Conservation (phyloP, 2,797 vertebrate genomes). For the Macropodus opercularis region DNA sequence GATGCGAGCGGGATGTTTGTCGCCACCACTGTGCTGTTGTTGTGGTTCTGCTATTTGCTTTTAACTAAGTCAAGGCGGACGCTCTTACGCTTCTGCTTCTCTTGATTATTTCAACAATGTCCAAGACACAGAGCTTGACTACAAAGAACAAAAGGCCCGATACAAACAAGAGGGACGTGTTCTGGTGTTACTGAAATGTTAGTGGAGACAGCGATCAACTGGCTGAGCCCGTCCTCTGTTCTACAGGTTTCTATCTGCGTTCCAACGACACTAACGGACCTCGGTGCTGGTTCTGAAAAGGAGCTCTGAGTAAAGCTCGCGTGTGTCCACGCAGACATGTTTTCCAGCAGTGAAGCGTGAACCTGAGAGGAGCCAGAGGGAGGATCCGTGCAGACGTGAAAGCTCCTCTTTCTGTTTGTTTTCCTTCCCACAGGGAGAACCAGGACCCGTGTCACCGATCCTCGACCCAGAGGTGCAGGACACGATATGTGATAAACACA, state of each 20-base stretch:
- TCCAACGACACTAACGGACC: too few species aligned
- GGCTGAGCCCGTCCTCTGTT: too few species aligned
- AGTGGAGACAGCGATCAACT: too few species aligned
- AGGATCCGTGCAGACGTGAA: not conserved
- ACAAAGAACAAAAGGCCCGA: too few species aligned
- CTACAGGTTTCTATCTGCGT: too few species aligned
- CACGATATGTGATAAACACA: not conserved
- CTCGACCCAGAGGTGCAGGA: too few species aligned
- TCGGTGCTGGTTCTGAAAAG: too few species aligned
- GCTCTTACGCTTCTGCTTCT: conserved; percentile 48
- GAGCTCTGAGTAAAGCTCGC: too few species aligned
- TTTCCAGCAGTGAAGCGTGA: not conserved
- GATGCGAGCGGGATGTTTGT: conserved; percentile 82
- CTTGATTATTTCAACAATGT: conserved; percentile 45
- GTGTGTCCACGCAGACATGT: not conserved
- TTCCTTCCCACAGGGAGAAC: not conserved
- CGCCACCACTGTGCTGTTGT: conserved; percentile 79
- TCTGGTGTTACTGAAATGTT: too few species aligned
- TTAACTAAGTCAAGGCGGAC: conserved; percentile 40
- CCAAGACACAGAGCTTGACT: conserved; percentile 24
- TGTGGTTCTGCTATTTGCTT: conserved; percentile 59
- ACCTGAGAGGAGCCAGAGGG: conserved; percentile 16
- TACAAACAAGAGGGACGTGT: conserved; percentile 2
- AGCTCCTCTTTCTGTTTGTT: conserved; percentile 32
- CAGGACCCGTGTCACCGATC: conserved; percentile 11